Percentiles rank a stretch among this genome's conserved stretches.
phyloP scores from a whole-genome alignment of 2,113 vertebrate species.

The Rynchops niger region DNA sequence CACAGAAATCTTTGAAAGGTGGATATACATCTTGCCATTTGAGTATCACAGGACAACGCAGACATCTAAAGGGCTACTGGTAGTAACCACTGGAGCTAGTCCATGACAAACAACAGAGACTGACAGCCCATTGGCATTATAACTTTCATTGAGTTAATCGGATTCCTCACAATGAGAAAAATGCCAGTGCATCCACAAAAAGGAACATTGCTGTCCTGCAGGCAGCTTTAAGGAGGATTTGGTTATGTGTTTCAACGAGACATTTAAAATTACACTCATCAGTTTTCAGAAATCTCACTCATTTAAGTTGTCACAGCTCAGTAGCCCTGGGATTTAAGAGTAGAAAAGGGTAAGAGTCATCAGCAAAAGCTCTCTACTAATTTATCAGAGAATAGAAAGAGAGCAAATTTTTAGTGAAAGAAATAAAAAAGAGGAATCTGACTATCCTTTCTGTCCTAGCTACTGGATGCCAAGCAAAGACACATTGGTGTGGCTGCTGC shows the following conservation, averaged over 20 bases:
- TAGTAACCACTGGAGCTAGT: background rate
- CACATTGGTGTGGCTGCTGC: background rate
- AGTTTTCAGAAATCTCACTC: conserved; percentile 70
- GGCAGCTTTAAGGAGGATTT: conserved; percentile 61
- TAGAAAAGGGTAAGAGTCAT: conserved; percentile 43
- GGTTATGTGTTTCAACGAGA: conserved; percentile 35
- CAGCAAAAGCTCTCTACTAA: conserved; percentile 62
- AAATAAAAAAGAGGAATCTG: background rate
- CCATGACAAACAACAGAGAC: background rate
- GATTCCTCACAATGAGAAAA: conserved; percentile 22
- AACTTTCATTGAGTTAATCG: background rate
- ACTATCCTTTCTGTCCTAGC: background rate
- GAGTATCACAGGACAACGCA: rapidly evolving
- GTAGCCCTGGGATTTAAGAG: conserved; percentile 60
- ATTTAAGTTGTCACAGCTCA: conserved; percentile 73
- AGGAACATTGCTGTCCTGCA: conserved; percentile 22
- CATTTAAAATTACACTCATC: conserved; percentile 71
- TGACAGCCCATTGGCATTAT: background rate
- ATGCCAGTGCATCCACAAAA: background rate
- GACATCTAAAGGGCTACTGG: background rate
- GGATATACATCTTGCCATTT: background rate
- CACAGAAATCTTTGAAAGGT: background rate
- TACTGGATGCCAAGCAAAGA: background rate
- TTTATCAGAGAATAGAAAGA: conserved; percentile 38
- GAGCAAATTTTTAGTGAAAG: background rate